phyloP scores from a whole-genome alignment of 2,797 vertebrate species.

The Enteromius anoplus region DNA sequence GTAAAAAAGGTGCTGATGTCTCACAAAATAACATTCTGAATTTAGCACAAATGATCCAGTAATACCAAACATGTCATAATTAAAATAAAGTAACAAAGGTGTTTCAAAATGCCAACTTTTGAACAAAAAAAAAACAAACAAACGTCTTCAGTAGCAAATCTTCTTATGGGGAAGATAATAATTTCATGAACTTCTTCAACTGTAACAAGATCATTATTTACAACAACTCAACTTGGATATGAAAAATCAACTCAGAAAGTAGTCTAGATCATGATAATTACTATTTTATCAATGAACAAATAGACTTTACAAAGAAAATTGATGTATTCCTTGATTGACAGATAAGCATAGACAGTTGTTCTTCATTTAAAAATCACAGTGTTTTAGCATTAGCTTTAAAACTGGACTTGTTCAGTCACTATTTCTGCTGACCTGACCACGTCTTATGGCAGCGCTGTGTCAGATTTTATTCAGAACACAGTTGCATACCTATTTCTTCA shows the following conservation, averaged over 20 bases:
- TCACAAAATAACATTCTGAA: constrained; percentile 2
- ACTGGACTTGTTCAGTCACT: constrained; percentile 41
- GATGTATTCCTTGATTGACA: constrained; percentile 11
- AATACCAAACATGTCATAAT: constrained; percentile 7
- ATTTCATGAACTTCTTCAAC: neutral
- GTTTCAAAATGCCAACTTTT: constrained; percentile 27
- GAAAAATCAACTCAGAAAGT: constrained; percentile 2
- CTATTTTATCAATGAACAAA: neutral
- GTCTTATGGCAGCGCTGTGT: neutral
- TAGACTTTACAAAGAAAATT: neutral
- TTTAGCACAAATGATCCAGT: neutral
- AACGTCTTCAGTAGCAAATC: constrained; percentile 26
- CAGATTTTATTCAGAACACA: neutral
- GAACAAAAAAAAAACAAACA: neutral
- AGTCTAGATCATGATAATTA: neutral
- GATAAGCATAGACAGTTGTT: constrained; percentile 7
- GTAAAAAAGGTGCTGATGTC: constrained; percentile 19
- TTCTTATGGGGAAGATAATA: constrained; percentile 25
- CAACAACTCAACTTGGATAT: constrained; percentile 12
- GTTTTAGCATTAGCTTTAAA: constrained; percentile 40
- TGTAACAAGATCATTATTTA: constrained; percentile 19
- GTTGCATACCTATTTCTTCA: constrained; percentile 22
- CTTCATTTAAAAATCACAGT: constrained; percentile 43
- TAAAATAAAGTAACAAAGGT: constrained; percentile 24
- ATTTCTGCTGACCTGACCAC: constrained; percentile 3